phyloP scores from a whole-genome alignment of 2,888 invertebrate genomes.

The Muscina levida region DNA sequence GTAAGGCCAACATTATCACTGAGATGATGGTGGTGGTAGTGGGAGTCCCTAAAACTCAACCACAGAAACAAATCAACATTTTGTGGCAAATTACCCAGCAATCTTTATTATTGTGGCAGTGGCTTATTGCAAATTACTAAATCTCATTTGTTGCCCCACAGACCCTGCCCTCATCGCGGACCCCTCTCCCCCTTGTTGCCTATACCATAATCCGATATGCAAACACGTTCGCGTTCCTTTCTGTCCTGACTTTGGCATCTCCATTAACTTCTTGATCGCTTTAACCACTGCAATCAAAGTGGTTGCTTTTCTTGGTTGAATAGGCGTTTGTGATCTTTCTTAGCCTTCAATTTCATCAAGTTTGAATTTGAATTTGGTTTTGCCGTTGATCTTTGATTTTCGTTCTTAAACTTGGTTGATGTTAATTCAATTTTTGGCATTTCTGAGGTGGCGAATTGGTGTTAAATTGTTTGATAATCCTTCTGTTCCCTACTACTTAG shows the following conservation, averaged over 20 bases:
- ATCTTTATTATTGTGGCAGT: conserved; percentile 50
- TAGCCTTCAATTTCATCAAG: conserved; percentile 65
- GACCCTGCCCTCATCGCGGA: conserved; percentile 9
- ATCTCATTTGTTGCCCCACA: conserved; percentile 12
- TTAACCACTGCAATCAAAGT: too few relatives aligned
- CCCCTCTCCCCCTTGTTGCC: background rate
- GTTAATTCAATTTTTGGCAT: conserved; percentile 39
- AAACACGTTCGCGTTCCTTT: conserved; percentile 17
- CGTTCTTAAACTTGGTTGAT: conserved; percentile 16
- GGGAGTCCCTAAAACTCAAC: conserved; percentile 17
- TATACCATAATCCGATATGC: conserved; percentile 21
- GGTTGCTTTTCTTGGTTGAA: conserved; percentile 3
- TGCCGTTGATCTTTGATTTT: conserved; percentile 58
- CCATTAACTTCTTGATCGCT: conserved; percentile 28
- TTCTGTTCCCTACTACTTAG: conserved; percentile 54
- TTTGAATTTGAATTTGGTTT: conserved; percentile 38
- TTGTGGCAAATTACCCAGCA: conserved; percentile 56
- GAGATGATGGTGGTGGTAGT: background rate
- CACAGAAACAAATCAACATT: conserved; percentile 64
- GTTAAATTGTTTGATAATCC: conserved; percentile 61
- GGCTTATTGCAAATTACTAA: conserved; percentile 32
- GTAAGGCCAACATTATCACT: conserved; percentile 53
- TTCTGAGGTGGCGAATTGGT: conserved; percentile 50
- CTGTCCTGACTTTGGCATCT: conserved; percentile 29
- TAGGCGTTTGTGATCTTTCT: conserved; percentile 56